These are phyloP conservation scores for Eunapius fragilis DNA, from an alignment of 37 sponge, comb jelly and placozoan genomes.

Conservation along the genomic window DNA sequence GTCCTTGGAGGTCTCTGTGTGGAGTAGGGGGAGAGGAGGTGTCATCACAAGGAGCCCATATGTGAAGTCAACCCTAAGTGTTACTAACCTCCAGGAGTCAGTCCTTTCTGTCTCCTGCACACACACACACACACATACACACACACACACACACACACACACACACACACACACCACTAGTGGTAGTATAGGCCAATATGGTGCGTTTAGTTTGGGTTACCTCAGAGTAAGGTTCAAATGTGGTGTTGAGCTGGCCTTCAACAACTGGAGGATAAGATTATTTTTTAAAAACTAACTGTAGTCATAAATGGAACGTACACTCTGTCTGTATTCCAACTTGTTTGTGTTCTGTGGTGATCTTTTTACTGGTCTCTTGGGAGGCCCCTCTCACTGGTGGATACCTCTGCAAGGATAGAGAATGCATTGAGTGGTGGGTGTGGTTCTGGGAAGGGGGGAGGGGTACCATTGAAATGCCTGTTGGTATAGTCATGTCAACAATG, in stretches of 20 bases:
- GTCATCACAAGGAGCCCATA: too few species aligned
- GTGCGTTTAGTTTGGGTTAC: neutral
- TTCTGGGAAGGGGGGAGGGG: neutral
- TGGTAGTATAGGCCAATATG: too few species aligned
- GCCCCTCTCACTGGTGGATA: neutral
- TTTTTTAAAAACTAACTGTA: too few species aligned
- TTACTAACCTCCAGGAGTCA: too few species aligned
- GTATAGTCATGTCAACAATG: neutral
- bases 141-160: neutral
- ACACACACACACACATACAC: neutral
- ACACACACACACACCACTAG: too few species aligned
- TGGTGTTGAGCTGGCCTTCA: slow-evolving; percentile 21
- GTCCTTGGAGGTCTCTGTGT: neutral
- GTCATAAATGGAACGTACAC: neutral
- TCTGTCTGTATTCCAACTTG: slow-evolving; percentile 31
- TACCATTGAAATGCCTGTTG: neutral
- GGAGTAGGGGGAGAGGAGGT: neutral
- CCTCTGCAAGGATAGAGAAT: neutral
- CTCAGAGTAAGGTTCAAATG: slow-evolving; percentile 22
- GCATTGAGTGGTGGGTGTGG: neutral
- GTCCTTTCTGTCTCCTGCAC: neutral
- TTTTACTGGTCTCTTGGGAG: neutral
- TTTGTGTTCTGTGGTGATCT: neutral
- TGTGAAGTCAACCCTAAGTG: too few species aligned
- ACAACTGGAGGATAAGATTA: slow-evolving; percentile 23